Conservation (phyloP, 2,113 vertebrate genomes). For the Nothoprocta pentlandii region DNA sequence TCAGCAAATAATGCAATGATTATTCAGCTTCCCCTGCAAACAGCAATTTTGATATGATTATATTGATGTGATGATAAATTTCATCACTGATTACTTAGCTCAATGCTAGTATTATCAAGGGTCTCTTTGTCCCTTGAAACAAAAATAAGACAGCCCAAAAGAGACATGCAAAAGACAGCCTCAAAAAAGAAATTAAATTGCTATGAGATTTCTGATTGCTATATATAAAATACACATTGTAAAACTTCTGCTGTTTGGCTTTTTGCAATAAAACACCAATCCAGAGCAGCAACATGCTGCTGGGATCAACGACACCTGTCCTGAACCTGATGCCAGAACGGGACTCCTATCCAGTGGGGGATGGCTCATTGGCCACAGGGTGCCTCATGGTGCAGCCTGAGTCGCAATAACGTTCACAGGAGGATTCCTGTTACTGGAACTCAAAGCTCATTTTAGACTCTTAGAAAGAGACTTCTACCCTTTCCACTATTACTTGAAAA, state of each 20-base stretch:
- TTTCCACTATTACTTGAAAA: neutral
- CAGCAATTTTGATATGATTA: neutral
- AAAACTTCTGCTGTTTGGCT: neutral
- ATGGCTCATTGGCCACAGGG: neutral
- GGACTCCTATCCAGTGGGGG: neutral
- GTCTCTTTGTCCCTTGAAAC: too few species aligned
- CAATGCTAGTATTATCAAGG: neutral
- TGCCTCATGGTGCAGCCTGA: neutral
- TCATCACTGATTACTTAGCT: neutral
- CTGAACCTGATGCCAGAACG: neutral
- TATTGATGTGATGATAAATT: neutral
- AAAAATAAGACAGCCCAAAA: neutral
- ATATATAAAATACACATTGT: neutral
- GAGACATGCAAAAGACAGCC: neutral
- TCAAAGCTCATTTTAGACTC: neutral
- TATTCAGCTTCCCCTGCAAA: neutral
- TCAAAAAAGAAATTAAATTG: neutral
- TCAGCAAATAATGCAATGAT: neutral
- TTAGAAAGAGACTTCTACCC: neutral
- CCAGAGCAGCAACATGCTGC: neutral
- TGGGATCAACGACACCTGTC: neutral
- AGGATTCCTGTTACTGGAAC: neutral
- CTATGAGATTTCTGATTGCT: neutral
- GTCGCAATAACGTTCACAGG: neutral
- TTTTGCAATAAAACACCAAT: neutral